A percentile compares a stretch with the other conserved stretches of the same genome.
phyloP scores from a whole-genome alignment of 2,113 vertebrate genomes.

The Meleagris gallopavo region DNA sequence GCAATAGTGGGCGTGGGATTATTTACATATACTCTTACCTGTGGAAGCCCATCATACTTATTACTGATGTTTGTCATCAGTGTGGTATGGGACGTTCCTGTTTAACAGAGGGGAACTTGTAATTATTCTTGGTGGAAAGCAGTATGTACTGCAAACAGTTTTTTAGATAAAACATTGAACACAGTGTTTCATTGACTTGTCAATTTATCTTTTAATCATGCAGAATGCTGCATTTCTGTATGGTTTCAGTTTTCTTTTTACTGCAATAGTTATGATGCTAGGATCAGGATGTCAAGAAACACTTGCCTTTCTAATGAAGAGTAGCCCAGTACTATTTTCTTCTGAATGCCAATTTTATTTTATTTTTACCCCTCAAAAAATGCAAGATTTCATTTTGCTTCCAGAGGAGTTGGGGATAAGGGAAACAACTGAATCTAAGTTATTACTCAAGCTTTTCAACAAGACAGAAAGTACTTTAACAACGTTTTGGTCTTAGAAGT shows the following conservation, averaged over 20 bases:
- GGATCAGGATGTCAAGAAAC: neutral
- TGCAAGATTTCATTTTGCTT: neutral
- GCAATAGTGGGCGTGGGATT: neutral
- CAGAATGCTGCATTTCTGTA: neutral
- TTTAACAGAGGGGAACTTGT: neutral
- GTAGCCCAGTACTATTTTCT: neutral
- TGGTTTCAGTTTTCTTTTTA: neutral
- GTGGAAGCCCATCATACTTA: neutral
- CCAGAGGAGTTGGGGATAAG: neutral
- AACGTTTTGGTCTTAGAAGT: accelerated
- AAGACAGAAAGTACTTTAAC: neutral
- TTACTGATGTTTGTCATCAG: neutral
- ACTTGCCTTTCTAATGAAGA: neutral
- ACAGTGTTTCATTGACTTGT: neutral
- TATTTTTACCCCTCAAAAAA: neutral
- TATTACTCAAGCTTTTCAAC: neutral
- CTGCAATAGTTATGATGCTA: accelerated
- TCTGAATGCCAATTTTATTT: neutral
- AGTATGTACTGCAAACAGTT: accelerated
- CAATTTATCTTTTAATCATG: neutral
- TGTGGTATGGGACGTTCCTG: neutral
- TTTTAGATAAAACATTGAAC: neutral
- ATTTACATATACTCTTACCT: neutral
- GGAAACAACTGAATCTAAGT: neutral
- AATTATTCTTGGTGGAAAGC: neutral